phyloP scores from a whole-genome alignment of 1,140 invertebrate species.

The Plodia interpunctella region DNA sequence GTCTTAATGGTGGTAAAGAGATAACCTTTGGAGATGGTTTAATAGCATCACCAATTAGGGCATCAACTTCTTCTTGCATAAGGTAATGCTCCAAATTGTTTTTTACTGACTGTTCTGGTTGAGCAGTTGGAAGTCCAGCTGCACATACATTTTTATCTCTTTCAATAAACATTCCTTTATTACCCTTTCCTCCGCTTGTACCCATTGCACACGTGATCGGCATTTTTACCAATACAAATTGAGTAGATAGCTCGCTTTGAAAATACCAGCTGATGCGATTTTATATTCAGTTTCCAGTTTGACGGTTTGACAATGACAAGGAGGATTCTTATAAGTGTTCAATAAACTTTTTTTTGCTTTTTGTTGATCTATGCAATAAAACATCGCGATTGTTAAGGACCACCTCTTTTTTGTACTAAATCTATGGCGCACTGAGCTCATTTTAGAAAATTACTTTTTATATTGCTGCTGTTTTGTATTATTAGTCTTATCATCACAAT shows the following conservation, averaged over 20 bases:
- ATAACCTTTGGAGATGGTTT: slow-evolving; percentile 31
- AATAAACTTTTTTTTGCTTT: no score
- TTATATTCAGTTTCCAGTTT: no score
- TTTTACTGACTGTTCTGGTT: slow-evolving; percentile 26
- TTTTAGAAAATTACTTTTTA: neutral
- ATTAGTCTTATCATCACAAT: slow-evolving; percentile 2
- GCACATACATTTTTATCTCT: slow-evolving; percentile 25
- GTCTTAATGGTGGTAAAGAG: slow-evolving; percentile 28
- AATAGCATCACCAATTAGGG: slow-evolving; percentile 46
- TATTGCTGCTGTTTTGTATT: no score
- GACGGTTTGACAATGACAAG: slow-evolving; percentile 13
- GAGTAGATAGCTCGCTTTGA: no score
- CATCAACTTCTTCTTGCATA: slow-evolving; percentile 53
- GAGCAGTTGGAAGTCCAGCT: slow-evolving; percentile 37
- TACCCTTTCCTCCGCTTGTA: slow-evolving; percentile 29
- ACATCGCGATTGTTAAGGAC: no score
- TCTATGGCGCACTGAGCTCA: no score
- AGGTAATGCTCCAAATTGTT: slow-evolving; percentile 40
- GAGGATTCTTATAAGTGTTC: no score
- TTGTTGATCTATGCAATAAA: no score
- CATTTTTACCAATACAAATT: neutral
- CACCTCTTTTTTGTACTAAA: no score
- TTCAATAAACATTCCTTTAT: slow-evolving; percentile 27
- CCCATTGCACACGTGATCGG: neutral
- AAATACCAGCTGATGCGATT: neutral